phyloP scores from a whole-genome alignment of 2,797 vertebrate species.

The Crocidura indochinensis region DNA sequence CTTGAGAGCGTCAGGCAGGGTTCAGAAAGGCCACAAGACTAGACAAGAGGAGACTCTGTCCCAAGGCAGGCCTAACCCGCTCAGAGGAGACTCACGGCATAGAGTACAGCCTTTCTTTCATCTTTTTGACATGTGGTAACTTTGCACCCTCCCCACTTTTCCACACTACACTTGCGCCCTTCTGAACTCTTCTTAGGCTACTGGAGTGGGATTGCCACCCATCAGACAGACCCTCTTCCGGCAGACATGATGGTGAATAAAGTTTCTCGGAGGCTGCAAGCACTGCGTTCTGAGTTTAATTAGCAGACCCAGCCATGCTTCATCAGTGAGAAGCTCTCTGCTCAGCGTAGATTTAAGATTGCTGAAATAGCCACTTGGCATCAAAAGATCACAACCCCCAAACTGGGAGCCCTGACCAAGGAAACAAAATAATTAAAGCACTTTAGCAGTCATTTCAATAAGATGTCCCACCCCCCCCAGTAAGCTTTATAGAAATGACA shows the following conservation, averaged over 20 bases:
- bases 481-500: slow-evolving; percentile 51
- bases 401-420: slow-evolving; percentile 58
- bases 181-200: slow-evolving; percentile 29
- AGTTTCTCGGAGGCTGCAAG: slow-evolving; percentile 58
- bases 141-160: background rate
- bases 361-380: slow-evolving; percentile 55
- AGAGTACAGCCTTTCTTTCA: slow-evolving; percentile 60
- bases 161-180: slow-evolving; percentile 58
- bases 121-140: background rate
- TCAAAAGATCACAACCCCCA: slow-evolving; percentile 43
- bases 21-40: background rate
- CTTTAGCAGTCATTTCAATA: slow-evolving; percentile 30
- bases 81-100: slow-evolving; percentile 2
- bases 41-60: background rate
- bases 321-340: slow-evolving; percentile 14
- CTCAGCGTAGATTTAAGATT: background rate
- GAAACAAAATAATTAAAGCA: background rate
- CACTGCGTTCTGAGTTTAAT: background rate
- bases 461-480: slow-evolving; percentile 23
- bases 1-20: background rate
- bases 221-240: background rate
- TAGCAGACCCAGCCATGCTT: slow-evolving; percentile 47
- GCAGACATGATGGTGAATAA: background rate
- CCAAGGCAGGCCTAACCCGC: background rate
- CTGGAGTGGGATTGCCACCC: background rate